Base-by-base conservation (phyloP, 2,888 invertebrate species). In the Leptinotarsa rubiginosa region DNA sequence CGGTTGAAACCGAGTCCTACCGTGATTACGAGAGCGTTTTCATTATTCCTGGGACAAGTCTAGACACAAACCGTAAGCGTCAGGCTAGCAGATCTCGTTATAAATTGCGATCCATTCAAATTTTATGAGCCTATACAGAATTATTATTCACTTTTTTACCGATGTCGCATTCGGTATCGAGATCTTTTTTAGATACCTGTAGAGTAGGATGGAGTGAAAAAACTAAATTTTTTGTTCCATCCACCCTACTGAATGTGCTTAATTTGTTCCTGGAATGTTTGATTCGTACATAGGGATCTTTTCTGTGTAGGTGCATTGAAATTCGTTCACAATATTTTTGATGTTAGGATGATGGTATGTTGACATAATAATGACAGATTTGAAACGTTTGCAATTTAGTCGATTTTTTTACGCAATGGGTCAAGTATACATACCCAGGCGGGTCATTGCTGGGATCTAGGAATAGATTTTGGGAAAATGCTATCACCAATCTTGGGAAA, bases 11-110 rank as follows among this genome's bases (percentile, higher is more conserved):
- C 88, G 90, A 91, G 88, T 89, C 90, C 87, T 90, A 91, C 89
- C 91, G 92, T 90, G 92, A 92, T 91, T 92, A 92, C 91, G 92
- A 92, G 91, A 92, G 92, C 89, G 92, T 92, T 88, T 92, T 92
- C 92, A 92, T 92, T 90, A 92, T 92, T 89, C 90, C 91, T 88
- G 91, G 91, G 89, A 90, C 90, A 89, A 90, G 90, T 89, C 90
- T 90, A 89, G 90, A 90, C 88, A 90, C 90, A 87, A 90, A 90
- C 90, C 90, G 91, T 91, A 91, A 91, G 90, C 86, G 83, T 79
- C 79, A 84, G 80, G 83, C 82, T 78, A 81, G 78, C 77, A 78
- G 81, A 83, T 86, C 86, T 87, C 86, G 85, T 86, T 86, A 84
- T 85, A 81, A 79, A 81, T 79, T 87, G 87, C 87, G 86, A 86